These are phyloP conservation scores for Ovis canadensis DNA, from an alignment of 2,113 vertebrate species.

Conservation along the genomic window DNA sequence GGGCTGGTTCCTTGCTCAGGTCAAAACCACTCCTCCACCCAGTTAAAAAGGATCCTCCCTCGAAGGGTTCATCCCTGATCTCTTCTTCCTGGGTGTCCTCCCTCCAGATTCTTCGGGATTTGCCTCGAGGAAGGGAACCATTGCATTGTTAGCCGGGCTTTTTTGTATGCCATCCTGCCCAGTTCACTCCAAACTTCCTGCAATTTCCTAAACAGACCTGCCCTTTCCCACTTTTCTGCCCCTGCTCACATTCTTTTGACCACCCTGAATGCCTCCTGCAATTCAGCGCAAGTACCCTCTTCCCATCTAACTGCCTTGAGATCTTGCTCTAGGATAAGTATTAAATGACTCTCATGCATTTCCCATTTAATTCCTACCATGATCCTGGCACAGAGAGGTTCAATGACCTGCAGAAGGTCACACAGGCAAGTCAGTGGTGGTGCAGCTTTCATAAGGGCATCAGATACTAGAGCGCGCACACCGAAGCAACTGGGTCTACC, in stretches of 20 bases:
- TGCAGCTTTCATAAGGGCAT: not conserved
- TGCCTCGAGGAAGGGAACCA: not conserved
- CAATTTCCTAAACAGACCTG: not conserved
- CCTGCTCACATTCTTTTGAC: not conserved
- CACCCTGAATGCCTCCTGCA: not conserved
- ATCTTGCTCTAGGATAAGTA: not conserved
- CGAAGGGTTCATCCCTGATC: accelerated
- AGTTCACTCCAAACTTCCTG: not conserved
- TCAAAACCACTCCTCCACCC: not conserved
- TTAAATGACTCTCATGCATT: not conserved
- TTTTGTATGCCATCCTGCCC: not conserved
- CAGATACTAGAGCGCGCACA: accelerated
- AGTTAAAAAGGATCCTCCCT: not conserved
- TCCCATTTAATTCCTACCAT: not conserved
- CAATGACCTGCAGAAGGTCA: not conserved
- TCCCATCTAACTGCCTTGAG: not conserved
- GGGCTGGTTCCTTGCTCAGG: not conserved
- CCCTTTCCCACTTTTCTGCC: not conserved
- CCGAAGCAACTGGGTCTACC: not conserved
- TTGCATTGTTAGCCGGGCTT: not conserved
- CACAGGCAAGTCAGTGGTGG: not conserved
- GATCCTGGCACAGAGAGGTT: not conserved
- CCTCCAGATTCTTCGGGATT: no score
- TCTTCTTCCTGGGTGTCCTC: not conserved
- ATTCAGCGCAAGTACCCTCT: not conserved